Evolutionary conservation across 2,113 vertebrate genomes (phyloP), one percentile per base, ranked within the genome.

Genomic region (Neopipo cinnamomea): DNA sequence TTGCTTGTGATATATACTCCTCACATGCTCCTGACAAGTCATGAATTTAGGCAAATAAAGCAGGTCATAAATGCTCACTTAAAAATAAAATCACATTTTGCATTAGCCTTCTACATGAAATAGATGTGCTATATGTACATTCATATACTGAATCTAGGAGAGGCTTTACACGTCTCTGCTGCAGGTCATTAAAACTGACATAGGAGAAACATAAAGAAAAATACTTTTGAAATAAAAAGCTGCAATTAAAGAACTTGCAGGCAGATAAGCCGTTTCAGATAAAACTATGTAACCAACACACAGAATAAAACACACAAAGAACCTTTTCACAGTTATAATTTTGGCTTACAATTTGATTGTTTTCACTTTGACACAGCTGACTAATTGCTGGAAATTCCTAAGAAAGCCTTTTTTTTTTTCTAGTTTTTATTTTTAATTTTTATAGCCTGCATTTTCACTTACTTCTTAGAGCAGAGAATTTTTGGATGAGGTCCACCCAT

Each of bases 401-500:
- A n/a, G 61, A 4, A 35, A 49, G 47, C 8, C 1, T 11, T 14
- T 23, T 25, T 23, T 49, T 12, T 9, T 5, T 42, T 42, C 15
- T 42, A 5, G 8, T 21, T 19, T 28, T 19, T 12, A 35, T 13
- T 9, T 46, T 33, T 21, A 35, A 35, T 13, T 7, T 52, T 33
- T 25, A 41, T 22, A 63, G 31, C 9, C 11, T 75, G 11, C 2
- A 0, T 55, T 78, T 82, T 37, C 4, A 28, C 15, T 66, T 46
- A n/a, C 7, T 77, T 42, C 17, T 65, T 21, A 27, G 6, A 46
- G 14, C 17, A 28, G 16, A 66, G 13, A 49, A 39, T 33, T 76
- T 76, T 73, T 41, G 31, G 14, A 50, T 49, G 31, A 44, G 3
- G 11, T 1, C 5, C 3, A 62, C 3, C 3, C 1, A 11, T 35